phyloP scores from a whole-genome alignment of 2,888 invertebrate genomes.

The Tetranychus piercei region DNA sequence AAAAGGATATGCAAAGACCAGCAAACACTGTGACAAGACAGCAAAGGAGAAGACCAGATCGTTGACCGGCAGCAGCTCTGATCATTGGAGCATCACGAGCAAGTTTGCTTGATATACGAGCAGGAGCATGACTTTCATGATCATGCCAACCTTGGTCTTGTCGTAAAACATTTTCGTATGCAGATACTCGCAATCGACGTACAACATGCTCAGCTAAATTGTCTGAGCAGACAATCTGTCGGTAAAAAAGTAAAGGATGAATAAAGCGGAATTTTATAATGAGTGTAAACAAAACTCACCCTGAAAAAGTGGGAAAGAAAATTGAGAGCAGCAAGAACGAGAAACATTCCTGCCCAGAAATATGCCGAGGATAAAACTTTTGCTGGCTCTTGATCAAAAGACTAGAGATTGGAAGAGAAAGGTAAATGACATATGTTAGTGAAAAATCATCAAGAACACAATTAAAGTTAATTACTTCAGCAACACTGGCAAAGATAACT shows the following conservation, averaged over 20 bases:
- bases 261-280: neutral
- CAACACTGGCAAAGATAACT: neutral
- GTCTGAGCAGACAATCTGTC: neutral
- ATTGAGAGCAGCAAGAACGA: neutral
- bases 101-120: conserved; percentile 33
- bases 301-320: neutral
- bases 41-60: neutral
- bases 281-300: neutral
- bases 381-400: neutral
- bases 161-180: conserved; percentile 26
- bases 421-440: neutral
- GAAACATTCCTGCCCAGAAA: neutral
- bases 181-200: neutral
- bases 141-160: conserved; percentile 36
- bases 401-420: neutral
- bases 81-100: conserved; percentile 37
- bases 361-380: neutral
- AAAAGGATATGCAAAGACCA: neutral
- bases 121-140: conserved; percentile 31
- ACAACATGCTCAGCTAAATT: neutral
- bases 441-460: too few relatives aligned
- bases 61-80: neutral
- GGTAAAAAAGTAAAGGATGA: neutral
- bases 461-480: neutral
- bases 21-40: neutral